A percentile compares a stretch with the other conserved stretches of the same genome.
These are phyloP conservation scores for Characodon lateralis DNA, from an alignment of 2,797 vertebrate species.

Conservation along the genomic window DNA sequence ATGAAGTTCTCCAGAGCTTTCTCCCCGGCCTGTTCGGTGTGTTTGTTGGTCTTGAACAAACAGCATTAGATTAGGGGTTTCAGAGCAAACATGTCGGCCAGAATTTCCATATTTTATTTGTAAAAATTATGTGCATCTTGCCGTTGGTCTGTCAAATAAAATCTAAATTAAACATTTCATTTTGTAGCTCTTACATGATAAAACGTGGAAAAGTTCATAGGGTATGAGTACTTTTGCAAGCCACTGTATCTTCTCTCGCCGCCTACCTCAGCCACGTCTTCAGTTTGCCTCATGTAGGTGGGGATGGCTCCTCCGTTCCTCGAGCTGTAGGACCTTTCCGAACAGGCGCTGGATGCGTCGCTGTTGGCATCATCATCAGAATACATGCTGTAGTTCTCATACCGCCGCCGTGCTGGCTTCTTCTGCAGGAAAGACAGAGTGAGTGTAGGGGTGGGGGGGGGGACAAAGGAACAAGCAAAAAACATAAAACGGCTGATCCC, in stretches of 20 bases:
- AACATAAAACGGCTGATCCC: conserved; percentile 25
- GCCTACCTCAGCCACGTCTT: conserved; percentile 91
- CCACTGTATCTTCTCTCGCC: not conserved
- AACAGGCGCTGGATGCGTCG: conserved; percentile 95
- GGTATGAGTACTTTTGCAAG: too few relatives aligned
- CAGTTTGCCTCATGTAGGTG: conserved; percentile 95
- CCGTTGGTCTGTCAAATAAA: too few relatives aligned
- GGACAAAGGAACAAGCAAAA: not conserved
- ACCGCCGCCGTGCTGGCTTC: conserved; percentile 92
- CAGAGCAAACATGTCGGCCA: not conserved
- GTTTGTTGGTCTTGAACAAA: not conserved
- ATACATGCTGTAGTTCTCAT: conserved; percentile 93
- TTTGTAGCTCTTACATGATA: too few relatives aligned
- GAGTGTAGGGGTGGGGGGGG: not conserved
- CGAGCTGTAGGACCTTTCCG: conserved; percentile 94
- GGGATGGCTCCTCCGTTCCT: conserved; percentile 93
- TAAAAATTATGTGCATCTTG: too few relatives aligned
- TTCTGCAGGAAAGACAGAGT: conserved; percentile 76
- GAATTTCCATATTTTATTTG: too few relatives aligned
- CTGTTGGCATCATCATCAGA: conserved; percentile 98
- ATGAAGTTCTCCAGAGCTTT: too few relatives aligned
- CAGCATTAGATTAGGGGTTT: not conserved
- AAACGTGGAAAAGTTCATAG: too few relatives aligned
- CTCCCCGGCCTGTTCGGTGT: not conserved
- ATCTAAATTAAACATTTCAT: too few relatives aligned